Evolutionary conservation across 2,113 vertebrate genomes (phyloP).

Genomic region (Delphinus delphis): DNA sequence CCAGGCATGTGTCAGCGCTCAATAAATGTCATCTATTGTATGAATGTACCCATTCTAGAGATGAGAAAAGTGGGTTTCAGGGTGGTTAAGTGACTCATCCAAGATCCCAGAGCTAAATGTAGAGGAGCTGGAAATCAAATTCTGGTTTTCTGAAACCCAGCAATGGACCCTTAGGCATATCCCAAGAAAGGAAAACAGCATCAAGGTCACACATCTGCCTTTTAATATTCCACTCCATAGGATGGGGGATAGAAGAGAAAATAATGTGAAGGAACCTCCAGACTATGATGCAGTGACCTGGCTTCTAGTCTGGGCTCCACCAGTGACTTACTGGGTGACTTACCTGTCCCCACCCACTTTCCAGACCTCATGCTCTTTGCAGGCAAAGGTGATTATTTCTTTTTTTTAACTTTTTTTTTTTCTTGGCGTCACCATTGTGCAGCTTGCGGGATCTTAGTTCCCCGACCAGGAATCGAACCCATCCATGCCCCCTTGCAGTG

Average conservation of each 20-base stretch:
- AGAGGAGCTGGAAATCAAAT: background rate
- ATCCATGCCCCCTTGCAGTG: no score
- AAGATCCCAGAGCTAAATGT: background rate
- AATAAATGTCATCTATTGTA: background rate
- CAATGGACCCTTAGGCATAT: background rate
- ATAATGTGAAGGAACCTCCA: background rate
- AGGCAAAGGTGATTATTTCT: background rate
- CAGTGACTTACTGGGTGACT: background rate
- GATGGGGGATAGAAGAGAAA: background rate
- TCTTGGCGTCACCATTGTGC: no score
- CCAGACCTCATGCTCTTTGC: background rate
- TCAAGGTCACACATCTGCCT: background rate
- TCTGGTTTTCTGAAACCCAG: background rate
- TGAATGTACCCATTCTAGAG: background rate
- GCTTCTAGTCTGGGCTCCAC: background rate
- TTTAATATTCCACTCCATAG: background rate
- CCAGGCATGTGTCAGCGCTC: background rate
- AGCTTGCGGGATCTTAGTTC: no score
- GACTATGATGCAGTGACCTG: background rate
- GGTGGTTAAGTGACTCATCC: background rate
- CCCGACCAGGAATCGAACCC: no score
- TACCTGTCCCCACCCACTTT: background rate
- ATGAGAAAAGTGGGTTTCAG: background rate
- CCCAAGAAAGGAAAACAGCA: background rate
- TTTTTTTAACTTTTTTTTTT: no score